Evolutionary conservation across 2,888 invertebrate species (phyloP).

Genomic region (Trissoscelio sp.): DNA sequence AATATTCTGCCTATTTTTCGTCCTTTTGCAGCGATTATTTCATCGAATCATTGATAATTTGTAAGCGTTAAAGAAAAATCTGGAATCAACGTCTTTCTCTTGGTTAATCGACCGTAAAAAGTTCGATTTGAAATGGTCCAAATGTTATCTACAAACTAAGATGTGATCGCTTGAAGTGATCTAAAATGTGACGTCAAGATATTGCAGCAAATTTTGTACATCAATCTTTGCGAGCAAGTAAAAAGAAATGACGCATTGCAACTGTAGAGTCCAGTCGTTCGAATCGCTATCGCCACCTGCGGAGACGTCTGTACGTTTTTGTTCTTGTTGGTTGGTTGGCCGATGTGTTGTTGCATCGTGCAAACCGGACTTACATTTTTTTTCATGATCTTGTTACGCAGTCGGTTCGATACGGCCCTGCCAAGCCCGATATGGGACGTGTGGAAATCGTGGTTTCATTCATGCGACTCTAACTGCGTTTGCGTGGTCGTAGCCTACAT

Average conservation of each 20-base stretch:
- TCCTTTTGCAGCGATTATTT: too few relatives aligned
- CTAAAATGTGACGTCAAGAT: not conserved
- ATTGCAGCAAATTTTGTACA: not conserved
- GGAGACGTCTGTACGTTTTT: conserved; percentile 21
- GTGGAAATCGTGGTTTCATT: conserved; percentile 80
- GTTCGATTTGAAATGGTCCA: too few relatives aligned
- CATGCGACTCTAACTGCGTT: conserved; percentile 74
- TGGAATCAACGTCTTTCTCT: too few relatives aligned
- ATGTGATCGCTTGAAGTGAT: too few relatives aligned
- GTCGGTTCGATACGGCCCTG: conserved; percentile 67
- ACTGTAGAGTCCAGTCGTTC: not conserved
- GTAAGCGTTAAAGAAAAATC: too few relatives aligned
- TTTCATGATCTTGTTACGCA: conserved; percentile 63
- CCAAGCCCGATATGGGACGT: conserved; percentile 74
- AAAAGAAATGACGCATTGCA: not conserved
- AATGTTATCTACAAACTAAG: too few relatives aligned
- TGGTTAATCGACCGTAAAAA: too few relatives aligned
- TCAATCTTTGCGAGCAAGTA: not conserved
- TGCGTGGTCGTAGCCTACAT: conserved; percentile 68
- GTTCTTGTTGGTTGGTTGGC: conserved; percentile 17
- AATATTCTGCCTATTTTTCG: too few relatives aligned
- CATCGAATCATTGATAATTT: too few relatives aligned
- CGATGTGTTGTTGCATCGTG: conserved; percentile 47
- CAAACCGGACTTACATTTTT: conserved; percentile 63
- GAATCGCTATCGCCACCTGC: conserved; percentile 25